Base-by-base conservation (phyloP, 2,113 vertebrate genomes). In the Oncorhynchus gorbuscha region DNA sequence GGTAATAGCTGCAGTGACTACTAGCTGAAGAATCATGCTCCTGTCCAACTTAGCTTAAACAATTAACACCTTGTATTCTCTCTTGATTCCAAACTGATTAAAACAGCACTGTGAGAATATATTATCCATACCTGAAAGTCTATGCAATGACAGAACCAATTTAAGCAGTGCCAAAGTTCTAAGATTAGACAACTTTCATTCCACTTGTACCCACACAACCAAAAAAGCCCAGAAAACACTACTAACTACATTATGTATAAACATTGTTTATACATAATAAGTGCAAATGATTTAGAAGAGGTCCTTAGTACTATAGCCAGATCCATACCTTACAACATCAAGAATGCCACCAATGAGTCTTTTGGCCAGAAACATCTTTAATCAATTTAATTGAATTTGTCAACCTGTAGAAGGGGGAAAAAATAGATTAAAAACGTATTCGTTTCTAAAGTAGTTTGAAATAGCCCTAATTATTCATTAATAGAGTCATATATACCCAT, bases 291-390 rank as follows among this genome's bases (percentile, higher is more conserved):
- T 18, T 55, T 55, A 55, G 51, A 55, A 55, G 16, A 55, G 3
- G 22, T 67, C 65, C 26, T 67, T 28, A 30, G 24, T 3, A 20
- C 0, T 1, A 20, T 0, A 18, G 48, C n/a, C 22, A 32, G 13
- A 49, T 49, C 6, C 74, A 75, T 75, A 94, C 93, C 81, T 83
- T 28, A 92, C 86, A 6, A 85, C 65, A 32, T 86, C 68, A 0
- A 92, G 2, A 74, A 93, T 24, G 16, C 89, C 90, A 26, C 69
- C 71, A 24, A 94, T 70, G 0, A 93, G 1, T 24, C 0, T 26
- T 5, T 76, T 75, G 0, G 70, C 76, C 1, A 81, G 6, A 83
- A 30, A 79, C 92, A 93, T 94, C 3, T 67, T 69, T 3, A 16
- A 20, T 68, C 14, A 20, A 28, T 20, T 16, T 7, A 62, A 61